Evolutionary conservation across 2,888 invertebrate genomes (phyloP).

Genomic region (Drosophila nr. perissopoda): DNA sequence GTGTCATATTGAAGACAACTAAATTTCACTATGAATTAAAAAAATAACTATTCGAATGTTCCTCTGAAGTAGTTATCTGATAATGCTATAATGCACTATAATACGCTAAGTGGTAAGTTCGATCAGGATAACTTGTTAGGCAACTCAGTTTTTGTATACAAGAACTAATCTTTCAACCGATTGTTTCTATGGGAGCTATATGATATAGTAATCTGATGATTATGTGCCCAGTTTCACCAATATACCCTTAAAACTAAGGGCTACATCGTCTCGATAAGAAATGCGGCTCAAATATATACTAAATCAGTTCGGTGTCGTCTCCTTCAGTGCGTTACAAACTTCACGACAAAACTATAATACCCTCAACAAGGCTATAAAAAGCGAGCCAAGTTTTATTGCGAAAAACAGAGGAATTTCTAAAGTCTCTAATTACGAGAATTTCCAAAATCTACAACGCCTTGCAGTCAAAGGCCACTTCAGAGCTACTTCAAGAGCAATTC

Average conservation of each 20-base stretch:
- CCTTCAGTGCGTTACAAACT: neutral
- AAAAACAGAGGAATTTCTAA: neutral
- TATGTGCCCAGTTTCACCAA: neutral
- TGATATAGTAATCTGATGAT: neutral
- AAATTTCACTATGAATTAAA: neutral
- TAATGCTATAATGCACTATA: neutral
- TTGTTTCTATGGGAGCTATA: neutral
- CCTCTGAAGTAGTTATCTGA: neutral
- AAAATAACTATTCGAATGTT: neutral
- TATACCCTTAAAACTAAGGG: neutral
- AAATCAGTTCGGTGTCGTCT: neutral
- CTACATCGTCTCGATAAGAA: neutral
- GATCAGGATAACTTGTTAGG: neutral
- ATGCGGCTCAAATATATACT: neutral
- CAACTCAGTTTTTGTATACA: neutral
- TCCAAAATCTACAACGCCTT: neutral
- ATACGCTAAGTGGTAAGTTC: neutral
- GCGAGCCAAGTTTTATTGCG: neutral
- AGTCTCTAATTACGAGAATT: neutral
- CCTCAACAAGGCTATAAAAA: neutral
- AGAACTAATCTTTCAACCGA: neutral
- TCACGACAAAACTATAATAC: neutral
- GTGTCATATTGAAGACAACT: neutral
- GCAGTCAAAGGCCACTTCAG: neutral
- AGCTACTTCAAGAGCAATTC: conserved; percentile 2